Conservation (phyloP, 2,888 invertebrate species). For the Aporophyla nigra region DNA sequence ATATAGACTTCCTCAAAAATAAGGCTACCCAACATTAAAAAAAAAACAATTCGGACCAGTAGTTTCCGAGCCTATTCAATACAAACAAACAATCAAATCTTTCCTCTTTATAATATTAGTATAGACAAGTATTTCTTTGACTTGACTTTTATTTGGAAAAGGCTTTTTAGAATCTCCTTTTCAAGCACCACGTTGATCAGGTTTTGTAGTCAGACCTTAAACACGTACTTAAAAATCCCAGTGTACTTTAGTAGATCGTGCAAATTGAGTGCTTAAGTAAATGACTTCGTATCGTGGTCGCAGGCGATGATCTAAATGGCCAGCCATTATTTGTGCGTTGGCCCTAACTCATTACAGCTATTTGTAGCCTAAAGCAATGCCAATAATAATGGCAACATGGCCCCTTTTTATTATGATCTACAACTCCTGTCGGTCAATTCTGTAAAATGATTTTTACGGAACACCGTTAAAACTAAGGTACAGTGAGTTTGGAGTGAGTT, state of each 20-base stretch:
- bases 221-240: neutral
- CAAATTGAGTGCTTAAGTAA: constrained; percentile 57
- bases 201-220: neutral
- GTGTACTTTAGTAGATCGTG: constrained; percentile 26
- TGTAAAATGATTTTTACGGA: no score
- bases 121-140: neutral
- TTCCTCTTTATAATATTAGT: no score
- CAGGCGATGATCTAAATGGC: constrained; percentile 54
- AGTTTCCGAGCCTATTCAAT: no score
- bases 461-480: no score
- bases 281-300: constrained; percentile 46
- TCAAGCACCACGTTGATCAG: neutral
- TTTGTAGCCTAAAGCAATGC: constrained; percentile 50
- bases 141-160: neutral
- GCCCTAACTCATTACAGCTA: constrained; percentile 52
- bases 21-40: no score
- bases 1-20: no score
- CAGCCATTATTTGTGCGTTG: constrained; percentile 55
- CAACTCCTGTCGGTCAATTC: neutral
- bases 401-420: constrained; percentile 19
- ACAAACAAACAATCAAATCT: no score
- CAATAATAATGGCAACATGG: constrained; percentile 38
- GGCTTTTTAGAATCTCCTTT: neutral
- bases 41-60: no score
- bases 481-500: no score